Base-by-base conservation (phyloP, 2,888 invertebrate species). In the Digitonthophagus gazella region DNA sequence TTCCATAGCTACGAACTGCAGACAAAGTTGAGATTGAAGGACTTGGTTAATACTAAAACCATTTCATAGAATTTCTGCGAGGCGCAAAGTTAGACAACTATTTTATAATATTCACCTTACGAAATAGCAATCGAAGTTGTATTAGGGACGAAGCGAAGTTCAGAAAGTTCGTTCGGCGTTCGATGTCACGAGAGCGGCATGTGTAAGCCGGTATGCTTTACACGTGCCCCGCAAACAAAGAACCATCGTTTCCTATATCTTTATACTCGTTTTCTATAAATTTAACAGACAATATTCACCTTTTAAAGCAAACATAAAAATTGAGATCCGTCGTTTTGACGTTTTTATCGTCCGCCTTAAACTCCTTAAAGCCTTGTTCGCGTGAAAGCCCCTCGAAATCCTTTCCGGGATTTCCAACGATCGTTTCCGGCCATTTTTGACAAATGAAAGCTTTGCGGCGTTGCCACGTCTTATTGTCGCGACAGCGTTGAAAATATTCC, bases 101-200 rank as follows among this genome's bases (percentile, higher is more conserved):
- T 18, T 61, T 61, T 61, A 61, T 61, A 61, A 61, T 61, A 61
- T 61, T 61, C 61, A 61, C 61, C 20, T 61, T 61, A 18, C 61
- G 19, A 20, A 61, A 61, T 61, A 61, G 61, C 61, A 18, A 61
- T 61, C 61, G 61, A 61, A 61, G 61, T 61, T 61, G 19, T 61
- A 61, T 61, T 61, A 61, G 61, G 18, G 61, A 4, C n/a, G 18
- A 6, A 8, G 2, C 18, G 18, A 18, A 44, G 28, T 44, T 44
- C n/a, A 18, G 16, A 61, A 61, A 61, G n/a, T 61, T 61, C 61
- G n/a, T 14, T 5, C 61, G 3, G 61, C 18, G 18, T 57, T 19
- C 61, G 18, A 19, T 61, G n/a, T 18, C 11, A 14, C 61, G 6
- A 20, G n/a, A 61, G n/a, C 5, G 18, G 61, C 16, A 20, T n/a